Evolutionary conservation across 2,113 vertebrate genomes (phyloP).

Genomic region (Poeciliopsis turrubarensis): DNA sequence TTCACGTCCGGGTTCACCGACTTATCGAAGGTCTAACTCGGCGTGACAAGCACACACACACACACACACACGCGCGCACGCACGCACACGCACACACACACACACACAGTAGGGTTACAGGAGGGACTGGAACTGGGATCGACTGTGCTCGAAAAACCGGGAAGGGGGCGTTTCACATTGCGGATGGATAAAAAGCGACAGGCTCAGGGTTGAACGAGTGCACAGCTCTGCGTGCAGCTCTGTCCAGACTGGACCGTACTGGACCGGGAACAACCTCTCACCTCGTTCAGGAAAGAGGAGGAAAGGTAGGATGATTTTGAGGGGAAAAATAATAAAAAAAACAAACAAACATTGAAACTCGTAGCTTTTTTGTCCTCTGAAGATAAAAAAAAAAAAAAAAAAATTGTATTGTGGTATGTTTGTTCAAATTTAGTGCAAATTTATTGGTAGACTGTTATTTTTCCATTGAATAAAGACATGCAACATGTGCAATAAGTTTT

Average conservation of each 20-base stretch:
- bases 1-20: constrained; percentile 84
- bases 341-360: constrained; percentile 20
- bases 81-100: not conserved
- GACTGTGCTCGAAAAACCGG: constrained; percentile 86
- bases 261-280: constrained; percentile 73
- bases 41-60: constrained; percentile 84
- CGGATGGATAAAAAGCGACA: constrained; percentile 91
- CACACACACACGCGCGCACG: constrained; percentile 20
- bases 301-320: constrained; percentile 24
- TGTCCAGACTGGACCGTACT: constrained; percentile 65
- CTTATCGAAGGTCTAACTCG: constrained; percentile 84
- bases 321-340: not conserved
- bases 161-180: constrained; percentile 80
- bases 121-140: constrained; percentile 49
- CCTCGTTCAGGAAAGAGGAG: constrained; percentile 44
- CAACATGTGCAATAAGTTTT: not conserved
- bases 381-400: not conserved
- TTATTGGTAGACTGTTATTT: not conserved
- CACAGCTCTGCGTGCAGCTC: constrained; percentile 79
- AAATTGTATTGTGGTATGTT: not conserved
- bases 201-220: constrained; percentile 85
- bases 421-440: not conserved
- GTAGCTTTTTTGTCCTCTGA: not conserved
- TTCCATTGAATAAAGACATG: not conserved
- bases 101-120: constrained; percentile 25